Percentiles rank a stretch among this genome's conserved stretches.
Conservation (phyloP, 2,797 vertebrate species). For the Euphonia xanthogaster region DNA sequence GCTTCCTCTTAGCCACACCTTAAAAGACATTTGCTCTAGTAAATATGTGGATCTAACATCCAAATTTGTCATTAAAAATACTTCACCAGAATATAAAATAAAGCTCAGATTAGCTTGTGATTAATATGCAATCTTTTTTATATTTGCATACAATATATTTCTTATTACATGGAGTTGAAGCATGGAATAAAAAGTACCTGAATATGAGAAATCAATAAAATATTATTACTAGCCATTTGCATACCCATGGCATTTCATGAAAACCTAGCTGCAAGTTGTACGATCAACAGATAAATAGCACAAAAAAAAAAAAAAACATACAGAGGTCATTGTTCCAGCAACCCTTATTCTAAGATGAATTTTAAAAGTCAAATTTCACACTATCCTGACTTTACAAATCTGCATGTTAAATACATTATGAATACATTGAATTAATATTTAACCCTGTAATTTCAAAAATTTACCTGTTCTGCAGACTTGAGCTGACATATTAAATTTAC, state of each 20-base stretch:
- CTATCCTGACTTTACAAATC: not conserved
- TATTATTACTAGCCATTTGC: not conserved
- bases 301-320: no score
- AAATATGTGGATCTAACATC: not conserved
- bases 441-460: not conserved
- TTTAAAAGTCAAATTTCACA: not conserved
- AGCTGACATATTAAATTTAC: not conserved
- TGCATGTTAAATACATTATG: not conserved
- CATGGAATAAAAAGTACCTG: not conserved
- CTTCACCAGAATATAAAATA: not conserved
- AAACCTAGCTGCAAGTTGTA: not conserved
- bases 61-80: not conserved
- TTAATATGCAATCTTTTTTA: not conserved
- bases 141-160: not conserved
- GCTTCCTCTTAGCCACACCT: not conserved
- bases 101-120: not conserved
- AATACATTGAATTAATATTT: not conserved
- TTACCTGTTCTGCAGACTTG: not conserved
- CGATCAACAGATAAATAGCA: not conserved
- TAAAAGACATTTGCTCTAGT: not conserved
- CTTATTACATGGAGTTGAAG: not conserved
- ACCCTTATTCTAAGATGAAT: not conserved
- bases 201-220: not conserved
- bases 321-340: not conserved
- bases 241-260: not conserved